phyloP scores from a whole-genome alignment of 2,797 vertebrate genomes.

The Lacerta bilineata region DNA sequence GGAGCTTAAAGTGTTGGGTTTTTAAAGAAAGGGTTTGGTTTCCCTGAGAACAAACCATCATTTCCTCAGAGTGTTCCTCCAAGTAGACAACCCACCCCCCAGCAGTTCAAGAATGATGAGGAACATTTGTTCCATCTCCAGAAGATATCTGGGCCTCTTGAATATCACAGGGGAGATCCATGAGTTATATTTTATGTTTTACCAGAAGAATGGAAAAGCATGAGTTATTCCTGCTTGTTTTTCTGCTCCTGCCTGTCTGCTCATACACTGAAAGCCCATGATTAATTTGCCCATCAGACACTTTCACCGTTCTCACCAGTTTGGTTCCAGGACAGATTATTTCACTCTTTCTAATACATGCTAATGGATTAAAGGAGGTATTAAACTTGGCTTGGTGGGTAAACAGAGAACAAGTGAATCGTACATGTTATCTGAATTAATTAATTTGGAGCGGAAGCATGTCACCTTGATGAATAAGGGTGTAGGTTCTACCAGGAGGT shows the following conservation, averaged over 20 bases:
- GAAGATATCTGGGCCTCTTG: neutral
- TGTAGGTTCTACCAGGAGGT: neutral
- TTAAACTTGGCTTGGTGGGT: neutral
- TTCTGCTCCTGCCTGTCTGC: neutral
- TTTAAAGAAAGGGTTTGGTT: too few species aligned
- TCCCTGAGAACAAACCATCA: neutral
- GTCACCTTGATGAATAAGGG: neutral
- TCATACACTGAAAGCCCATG: neutral
- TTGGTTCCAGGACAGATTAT: neutral
- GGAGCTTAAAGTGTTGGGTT: too few species aligned
- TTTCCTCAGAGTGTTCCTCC: too few species aligned
- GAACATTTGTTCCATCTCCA: neutral
- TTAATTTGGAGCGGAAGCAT: neutral
- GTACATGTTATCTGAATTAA: too few species aligned
- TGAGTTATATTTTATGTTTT: neutral
- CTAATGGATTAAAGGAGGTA: neutral
- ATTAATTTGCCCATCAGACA: too few species aligned
- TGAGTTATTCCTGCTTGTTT: neutral
- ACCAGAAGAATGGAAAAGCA: neutral
- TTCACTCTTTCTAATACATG: neutral
- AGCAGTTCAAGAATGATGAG: neutral
- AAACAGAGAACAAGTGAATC: too few species aligned
- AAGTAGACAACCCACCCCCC: neutral
- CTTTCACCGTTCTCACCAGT: neutral
- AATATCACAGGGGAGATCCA: neutral